phyloP scores from a whole-genome alignment of 1,140 invertebrate genomes.

The Caenorhabditis inopinata region DNA sequence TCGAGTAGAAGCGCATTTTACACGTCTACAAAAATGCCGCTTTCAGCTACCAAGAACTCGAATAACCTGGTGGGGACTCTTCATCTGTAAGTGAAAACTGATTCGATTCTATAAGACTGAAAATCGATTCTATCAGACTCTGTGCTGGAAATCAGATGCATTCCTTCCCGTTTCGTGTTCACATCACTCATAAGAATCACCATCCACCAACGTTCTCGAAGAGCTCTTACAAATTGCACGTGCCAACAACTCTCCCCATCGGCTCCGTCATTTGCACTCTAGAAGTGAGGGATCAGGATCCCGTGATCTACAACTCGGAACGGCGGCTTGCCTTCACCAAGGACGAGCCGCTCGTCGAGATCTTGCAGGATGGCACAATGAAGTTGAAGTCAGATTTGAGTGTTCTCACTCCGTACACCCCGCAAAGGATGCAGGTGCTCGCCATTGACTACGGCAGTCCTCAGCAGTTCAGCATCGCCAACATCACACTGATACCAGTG shows the following conservation, averaged over 20 bases:
- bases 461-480: constrained; percentile 39
- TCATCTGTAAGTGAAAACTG: constrained; percentile 37
- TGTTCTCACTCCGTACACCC: constrained; percentile 25
- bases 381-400: constrained; percentile 22
- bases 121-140: constrained; percentile 10
- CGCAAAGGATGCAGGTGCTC: constrained; percentile 38
- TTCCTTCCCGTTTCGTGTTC: constrained; percentile 39
- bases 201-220: constrained; percentile 43
- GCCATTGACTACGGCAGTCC: constrained; percentile 50
- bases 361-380: constrained; percentile 41
- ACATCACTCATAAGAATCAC: constrained; percentile 44
- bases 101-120: no score
- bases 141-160: constrained; percentile 45
- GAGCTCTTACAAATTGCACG: constrained; percentile 35
- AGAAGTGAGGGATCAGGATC: constrained; percentile 48
- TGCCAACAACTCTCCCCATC: constrained; percentile 39
- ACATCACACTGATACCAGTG: constrained; percentile 47
- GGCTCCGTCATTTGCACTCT: not conserved
- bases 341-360: constrained; percentile 35
- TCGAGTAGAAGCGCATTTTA: constrained; percentile 33
- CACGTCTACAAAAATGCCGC: not conserved
- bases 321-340: constrained; percentile 38
- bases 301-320: constrained; percentile 50
- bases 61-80: constrained; percentile 27
- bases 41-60: constrained; percentile 17